These are phyloP conservation scores for Sinocyclocheilus rhinocerous DNA, from an alignment of 2,113 vertebrate genomes.

Conservation along the genomic window DNA sequence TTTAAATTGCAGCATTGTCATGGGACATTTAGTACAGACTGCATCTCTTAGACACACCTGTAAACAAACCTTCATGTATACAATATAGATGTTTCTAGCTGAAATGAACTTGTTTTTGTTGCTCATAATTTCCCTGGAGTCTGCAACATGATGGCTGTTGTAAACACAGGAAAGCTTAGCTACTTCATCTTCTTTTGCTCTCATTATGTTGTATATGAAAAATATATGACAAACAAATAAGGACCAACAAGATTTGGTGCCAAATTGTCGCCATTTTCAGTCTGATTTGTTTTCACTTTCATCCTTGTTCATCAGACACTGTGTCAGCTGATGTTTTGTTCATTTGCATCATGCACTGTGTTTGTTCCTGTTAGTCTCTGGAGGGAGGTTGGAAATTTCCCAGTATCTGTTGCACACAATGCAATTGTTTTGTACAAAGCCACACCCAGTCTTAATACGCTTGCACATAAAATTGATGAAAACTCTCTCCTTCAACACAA, in stretches of 20 bases:
- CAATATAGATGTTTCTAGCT: neutral
- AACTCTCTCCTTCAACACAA: neutral
- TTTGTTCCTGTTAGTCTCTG: conserved; percentile 35
- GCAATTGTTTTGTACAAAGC: conserved; percentile 20
- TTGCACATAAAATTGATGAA: neutral
- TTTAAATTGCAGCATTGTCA: conserved; percentile 30
- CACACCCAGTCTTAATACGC: conserved; percentile 2
- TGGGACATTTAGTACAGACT: neutral
- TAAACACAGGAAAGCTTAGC: neutral
- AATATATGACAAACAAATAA: neutral
- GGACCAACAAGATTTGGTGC: neutral
- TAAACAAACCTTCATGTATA: conserved; percentile 12
- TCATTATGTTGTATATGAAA: neutral
- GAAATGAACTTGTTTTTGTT: neutral
- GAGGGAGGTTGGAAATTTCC: conserved; percentile 22
- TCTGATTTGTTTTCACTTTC: conserved; percentile 18
- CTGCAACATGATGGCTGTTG: neutral
- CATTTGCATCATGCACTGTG: conserved; percentile 22
- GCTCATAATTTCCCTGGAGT: conserved; percentile 11
- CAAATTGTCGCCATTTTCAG: neutral
- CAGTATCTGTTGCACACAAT: conserved; percentile 34
- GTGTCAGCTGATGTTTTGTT: conserved; percentile 33
- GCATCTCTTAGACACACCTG: neutral
- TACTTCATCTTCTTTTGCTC: neutral
- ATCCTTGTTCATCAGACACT: neutral